Conservation (phyloP, 53 echinoderm and acorn worm genomes). For the Paelopatides confundens region DNA sequence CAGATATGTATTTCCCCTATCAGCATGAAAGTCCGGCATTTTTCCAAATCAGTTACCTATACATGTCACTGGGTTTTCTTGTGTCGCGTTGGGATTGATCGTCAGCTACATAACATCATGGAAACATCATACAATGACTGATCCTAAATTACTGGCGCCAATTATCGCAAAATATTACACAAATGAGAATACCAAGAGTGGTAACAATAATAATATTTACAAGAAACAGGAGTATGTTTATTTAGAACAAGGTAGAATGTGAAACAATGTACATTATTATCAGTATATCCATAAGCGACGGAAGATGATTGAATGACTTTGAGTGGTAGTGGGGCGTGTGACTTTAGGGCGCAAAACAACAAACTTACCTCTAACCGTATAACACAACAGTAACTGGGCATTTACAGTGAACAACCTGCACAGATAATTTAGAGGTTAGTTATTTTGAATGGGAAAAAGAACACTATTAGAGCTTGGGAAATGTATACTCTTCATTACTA, state of each 20-base stretch:
- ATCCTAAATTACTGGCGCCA: neutral
- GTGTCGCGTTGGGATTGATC: neutral
- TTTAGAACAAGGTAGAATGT: neutral
- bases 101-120: slow-evolving; percentile 8
- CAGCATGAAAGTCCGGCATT: neutral
- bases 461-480: too few relatives aligned
- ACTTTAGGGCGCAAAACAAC: too few relatives aligned
- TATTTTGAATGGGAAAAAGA: too few relatives aligned
- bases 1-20: neutral
- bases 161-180: neutral
- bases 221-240: neutral
- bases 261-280: too few relatives aligned
- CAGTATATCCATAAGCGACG: too few relatives aligned
- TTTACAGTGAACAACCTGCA: too few relatives aligned
- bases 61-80: neutral
- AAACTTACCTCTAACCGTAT: too few relatives aligned
- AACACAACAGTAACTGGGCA: too few relatives aligned
- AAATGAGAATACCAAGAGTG: neutral
- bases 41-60: slow-evolving; percentile 9
- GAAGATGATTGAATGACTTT: too few relatives aligned
- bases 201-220: neutral
- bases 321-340: too few relatives aligned
- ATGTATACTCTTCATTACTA: too few relatives aligned
- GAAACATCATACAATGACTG: neutral
- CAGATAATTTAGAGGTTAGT: too few relatives aligned